These are phyloP conservation scores for Halocynthia aurantium DNA, from an alignment of 23 tunicate genomes.

Conservation along the genomic window DNA sequence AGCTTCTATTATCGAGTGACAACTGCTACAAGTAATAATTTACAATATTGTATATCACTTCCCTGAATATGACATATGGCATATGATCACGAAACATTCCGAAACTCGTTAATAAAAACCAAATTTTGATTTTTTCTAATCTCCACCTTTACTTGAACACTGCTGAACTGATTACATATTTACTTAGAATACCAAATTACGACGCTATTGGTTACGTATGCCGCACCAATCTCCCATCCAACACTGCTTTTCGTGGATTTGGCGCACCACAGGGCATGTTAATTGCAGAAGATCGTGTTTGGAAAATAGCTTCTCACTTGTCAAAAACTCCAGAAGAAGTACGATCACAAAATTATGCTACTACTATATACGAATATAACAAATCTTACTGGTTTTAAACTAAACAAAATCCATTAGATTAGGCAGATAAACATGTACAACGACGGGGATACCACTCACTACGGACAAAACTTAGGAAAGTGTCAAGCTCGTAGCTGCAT, in stretches of 20 bases:
- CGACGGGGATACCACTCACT: slow-evolving; percentile 54
- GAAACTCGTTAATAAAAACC: too few relatives aligned
- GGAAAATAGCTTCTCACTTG: slow-evolving; percentile 35
- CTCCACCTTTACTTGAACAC: neutral
- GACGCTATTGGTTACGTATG: slow-evolving; percentile 29
- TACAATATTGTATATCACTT: too few relatives aligned
- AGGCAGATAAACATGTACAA: slow-evolving; percentile 58
- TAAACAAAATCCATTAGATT: slow-evolving; percentile 16
- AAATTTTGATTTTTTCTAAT: too few relatives aligned
- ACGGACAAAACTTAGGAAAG: slow-evolving; percentile 17
- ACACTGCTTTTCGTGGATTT: slow-evolving; percentile 93
- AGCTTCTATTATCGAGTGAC: slow-evolving; percentile 38
- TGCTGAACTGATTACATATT: neutral
- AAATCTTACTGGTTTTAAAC: too few relatives aligned
- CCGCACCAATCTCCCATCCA: slow-evolving; percentile 68
- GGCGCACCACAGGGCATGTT: slow-evolving; percentile 76
- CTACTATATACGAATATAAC: neutral
- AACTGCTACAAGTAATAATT: slow-evolving; percentile 49
- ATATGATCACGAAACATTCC: too few relatives aligned
- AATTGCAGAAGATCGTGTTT: slow-evolving; percentile 44
- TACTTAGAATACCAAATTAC: slow-evolving; percentile 41
- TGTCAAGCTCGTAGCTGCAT: slow-evolving; percentile 35
- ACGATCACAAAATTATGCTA: neutral
- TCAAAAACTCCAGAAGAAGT: slow-evolving; percentile 52
- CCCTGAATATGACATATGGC: too few relatives aligned